These are phyloP conservation scores for Acronicta leporina DNA, from an alignment of 2,888 invertebrate genomes.

Conservation along the genomic window DNA sequence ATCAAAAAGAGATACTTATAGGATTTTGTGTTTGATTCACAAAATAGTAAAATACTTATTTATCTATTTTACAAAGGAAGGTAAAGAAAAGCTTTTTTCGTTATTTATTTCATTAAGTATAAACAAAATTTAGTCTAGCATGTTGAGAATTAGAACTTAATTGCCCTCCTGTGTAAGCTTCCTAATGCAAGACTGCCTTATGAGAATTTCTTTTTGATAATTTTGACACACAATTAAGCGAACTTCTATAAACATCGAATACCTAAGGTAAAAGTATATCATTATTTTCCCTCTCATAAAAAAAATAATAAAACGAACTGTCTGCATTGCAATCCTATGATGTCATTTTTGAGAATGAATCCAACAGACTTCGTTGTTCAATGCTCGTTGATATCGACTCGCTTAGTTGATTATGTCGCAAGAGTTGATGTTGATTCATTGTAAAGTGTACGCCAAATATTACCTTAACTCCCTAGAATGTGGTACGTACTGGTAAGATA, in stretches of 20 bases:
- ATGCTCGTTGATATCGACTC: not conserved
- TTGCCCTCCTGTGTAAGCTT: not conserved
- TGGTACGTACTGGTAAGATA: conserved; percentile 7
- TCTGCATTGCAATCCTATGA: conserved; percentile 3
- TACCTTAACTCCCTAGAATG: not conserved
- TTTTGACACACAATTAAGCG: too few species aligned
- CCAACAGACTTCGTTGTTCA: conserved; percentile 1
- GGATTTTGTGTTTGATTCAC: too few species aligned
- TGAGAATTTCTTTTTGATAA: too few species aligned
- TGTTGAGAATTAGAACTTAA: too few species aligned
- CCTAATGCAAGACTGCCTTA: not conserved
- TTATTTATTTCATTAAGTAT: too few species aligned
- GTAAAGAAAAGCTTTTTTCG: too few species aligned
- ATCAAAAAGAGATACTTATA: too few species aligned
- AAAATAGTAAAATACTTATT: too few species aligned
- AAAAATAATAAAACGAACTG: not conserved
- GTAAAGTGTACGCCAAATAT: not conserved
- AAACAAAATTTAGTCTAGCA: too few species aligned
- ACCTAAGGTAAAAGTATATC: not conserved
- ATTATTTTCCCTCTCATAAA: not conserved
- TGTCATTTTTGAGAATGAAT: not conserved
- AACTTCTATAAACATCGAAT: too few species aligned
- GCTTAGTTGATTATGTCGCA: not conserved
- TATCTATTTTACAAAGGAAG: too few species aligned
- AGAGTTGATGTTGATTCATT: not conserved